Conservation (phyloP, 2,797 vertebrate genomes). For the Prionace glauca region DNA sequence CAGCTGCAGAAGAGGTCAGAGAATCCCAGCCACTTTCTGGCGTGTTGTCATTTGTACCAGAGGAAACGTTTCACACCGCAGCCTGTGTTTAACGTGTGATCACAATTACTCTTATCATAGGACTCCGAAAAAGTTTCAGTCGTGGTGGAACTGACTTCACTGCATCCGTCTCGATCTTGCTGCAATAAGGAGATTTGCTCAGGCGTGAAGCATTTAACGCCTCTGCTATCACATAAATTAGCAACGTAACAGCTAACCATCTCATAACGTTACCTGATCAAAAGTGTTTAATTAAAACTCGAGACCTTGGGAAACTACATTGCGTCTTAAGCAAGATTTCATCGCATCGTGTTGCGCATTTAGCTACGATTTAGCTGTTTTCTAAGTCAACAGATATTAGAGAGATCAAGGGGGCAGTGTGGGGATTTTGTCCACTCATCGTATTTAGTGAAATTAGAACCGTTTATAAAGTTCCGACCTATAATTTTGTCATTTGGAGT, state of each 20-base stretch:
- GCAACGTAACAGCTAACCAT: background rate
- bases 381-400: background rate
- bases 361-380: background rate
- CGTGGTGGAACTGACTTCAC: background rate
- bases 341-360: background rate
- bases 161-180: background rate
- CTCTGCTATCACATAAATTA: slow-evolving; percentile 6
- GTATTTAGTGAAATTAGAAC: background rate
- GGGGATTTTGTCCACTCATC: background rate
- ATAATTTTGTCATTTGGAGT: background rate
- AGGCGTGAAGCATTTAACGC: background rate
- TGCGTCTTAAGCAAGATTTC: background rate
- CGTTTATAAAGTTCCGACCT: background rate
- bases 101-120: background rate
- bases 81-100: background rate
- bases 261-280: background rate
- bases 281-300: slow-evolving; percentile 34
- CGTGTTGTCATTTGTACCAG: background rate
- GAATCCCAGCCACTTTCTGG: too few relatives aligned
- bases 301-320: background rate
- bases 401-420: background rate
- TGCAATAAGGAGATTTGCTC: background rate
- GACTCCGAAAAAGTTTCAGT: background rate
- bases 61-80: background rate
- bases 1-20: too few relatives aligned